A percentile compares a stretch with the other conserved stretches of the same genome.
Conservation (phyloP, 2,888 invertebrate genomes). For the Globia sparganii region DNA sequence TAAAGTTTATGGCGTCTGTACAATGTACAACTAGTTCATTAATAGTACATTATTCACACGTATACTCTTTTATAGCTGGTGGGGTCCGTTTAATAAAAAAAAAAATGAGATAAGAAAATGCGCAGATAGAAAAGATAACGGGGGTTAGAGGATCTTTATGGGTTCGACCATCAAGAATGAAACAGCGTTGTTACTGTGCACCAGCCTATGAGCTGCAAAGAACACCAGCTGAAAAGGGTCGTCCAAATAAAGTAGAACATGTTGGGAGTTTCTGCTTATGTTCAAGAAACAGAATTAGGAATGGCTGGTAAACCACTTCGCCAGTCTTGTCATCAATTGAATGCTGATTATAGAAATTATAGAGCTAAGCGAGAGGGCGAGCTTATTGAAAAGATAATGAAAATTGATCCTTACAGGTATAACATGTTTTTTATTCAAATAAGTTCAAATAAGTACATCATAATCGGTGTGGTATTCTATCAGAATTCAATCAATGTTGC, state of each 20-base stretch:
- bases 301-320: constrained; percentile 74
- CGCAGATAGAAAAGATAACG: constrained; percentile 78
- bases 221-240: constrained; percentile 79
- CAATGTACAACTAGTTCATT: no score
- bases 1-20: no score
- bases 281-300: constrained; percentile 81
- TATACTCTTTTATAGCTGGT: no score
- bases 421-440: background rate
- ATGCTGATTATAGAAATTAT: constrained; percentile 78
- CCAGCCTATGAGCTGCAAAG: constrained; percentile 82
- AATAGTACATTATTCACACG: no score
- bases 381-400: constrained; percentile 74
- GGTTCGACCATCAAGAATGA: constrained; percentile 80
- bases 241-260: constrained; percentile 78
- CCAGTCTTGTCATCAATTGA: constrained; percentile 67
- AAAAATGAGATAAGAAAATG: no score
- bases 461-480: background rate
- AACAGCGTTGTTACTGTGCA: constrained; percentile 76
- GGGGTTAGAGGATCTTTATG: constrained; percentile 76
- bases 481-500: background rate
- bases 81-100: no score
- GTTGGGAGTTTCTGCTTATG: constrained; percentile 79
- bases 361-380: constrained; percentile 76
- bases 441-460: background rate
- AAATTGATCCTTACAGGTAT: constrained; percentile 83